phyloP scores from a whole-genome alignment of 2,113 vertebrate genomes.

The Paracanthobrama guichenoti region DNA sequence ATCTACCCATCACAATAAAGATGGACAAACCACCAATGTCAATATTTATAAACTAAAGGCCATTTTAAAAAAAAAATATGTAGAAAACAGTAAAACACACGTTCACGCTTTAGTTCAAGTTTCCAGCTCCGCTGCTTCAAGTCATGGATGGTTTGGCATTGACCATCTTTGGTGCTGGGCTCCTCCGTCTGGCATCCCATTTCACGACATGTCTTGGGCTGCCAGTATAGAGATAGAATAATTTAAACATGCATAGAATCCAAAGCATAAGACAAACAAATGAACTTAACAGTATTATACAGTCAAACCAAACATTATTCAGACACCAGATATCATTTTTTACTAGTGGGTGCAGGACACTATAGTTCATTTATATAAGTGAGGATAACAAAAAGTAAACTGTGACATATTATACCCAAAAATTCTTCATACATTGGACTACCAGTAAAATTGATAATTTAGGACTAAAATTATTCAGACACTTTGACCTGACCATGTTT shows the following conservation, averaged over 20 bases:
- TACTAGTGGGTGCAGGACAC: too few species aligned
- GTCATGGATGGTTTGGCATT: slow-evolving; percentile 7
- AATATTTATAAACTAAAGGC: neutral
- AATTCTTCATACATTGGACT: too few species aligned
- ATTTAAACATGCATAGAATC: neutral
- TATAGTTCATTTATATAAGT: too few species aligned
- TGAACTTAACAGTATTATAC: neutral
- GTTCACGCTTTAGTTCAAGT: slow-evolving; percentile 4
- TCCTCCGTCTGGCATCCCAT: slow-evolving; percentile 23
- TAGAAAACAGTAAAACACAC: slow-evolving; percentile 17
- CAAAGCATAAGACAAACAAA: neutral
- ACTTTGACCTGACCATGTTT: too few species aligned
- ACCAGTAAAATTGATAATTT: too few species aligned
- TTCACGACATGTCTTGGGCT: slow-evolving; percentile 7
- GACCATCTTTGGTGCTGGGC: neutral
- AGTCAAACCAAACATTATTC: too few species aligned
- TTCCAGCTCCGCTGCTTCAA: neutral
- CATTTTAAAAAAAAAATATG: neutral
- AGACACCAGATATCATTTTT: too few species aligned
- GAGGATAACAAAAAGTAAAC: too few species aligned
- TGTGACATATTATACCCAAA: too few species aligned
- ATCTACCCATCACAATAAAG: neutral
- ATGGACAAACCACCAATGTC: neutral
- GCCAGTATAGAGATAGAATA: neutral
- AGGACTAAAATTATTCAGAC: too few species aligned